phyloP scores from a whole-genome alignment of 2,888 invertebrate genomes.

The Platypus cylindrus region DNA sequence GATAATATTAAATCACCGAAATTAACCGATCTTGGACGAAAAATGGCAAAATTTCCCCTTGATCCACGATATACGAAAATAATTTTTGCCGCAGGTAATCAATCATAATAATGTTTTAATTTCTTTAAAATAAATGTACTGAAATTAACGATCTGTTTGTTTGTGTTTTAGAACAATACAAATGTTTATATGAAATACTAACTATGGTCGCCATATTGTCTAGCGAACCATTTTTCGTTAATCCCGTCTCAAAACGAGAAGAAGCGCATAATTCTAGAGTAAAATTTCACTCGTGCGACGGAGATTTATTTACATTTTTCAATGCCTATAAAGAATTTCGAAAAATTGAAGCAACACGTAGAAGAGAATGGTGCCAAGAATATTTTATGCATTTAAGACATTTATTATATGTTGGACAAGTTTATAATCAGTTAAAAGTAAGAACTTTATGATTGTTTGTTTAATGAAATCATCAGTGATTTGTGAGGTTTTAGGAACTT shows the following conservation, averaged over 20 bases:
- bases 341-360: conserved; percentile 48
- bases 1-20: conserved; percentile 44
- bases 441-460: conserved; percentile 2
- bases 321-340: conserved; percentile 76
- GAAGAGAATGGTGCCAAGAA: conserved; percentile 59
- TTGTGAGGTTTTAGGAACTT: conserved; percentile 37
- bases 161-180: conserved; percentile 48
- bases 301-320: conserved; percentile 84
- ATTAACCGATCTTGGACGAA: conserved; percentile 65
- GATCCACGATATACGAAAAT: conserved; percentile 82
- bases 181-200: conserved; percentile 69
- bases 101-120: too few relatives aligned
- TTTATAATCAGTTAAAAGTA: conserved; percentile 57
- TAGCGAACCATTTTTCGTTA: conserved; percentile 73
- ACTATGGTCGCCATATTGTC: conserved; percentile 80
- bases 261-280: conserved; percentile 57
- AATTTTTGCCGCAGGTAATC: conserved; percentile 40
- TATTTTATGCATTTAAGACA: conserved; percentile 78
- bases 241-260: conserved; percentile 61
- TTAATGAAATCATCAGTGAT: too few relatives aligned
- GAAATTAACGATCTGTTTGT: too few relatives aligned
- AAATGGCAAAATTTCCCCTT: conserved; percentile 84
- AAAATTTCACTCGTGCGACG: conserved; percentile 74
- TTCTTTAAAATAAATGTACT: too few relatives aligned
- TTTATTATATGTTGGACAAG: conserved; percentile 65